Conservation (phyloP, 2,888 invertebrate species). For the Conchocele bisecta region DNA sequence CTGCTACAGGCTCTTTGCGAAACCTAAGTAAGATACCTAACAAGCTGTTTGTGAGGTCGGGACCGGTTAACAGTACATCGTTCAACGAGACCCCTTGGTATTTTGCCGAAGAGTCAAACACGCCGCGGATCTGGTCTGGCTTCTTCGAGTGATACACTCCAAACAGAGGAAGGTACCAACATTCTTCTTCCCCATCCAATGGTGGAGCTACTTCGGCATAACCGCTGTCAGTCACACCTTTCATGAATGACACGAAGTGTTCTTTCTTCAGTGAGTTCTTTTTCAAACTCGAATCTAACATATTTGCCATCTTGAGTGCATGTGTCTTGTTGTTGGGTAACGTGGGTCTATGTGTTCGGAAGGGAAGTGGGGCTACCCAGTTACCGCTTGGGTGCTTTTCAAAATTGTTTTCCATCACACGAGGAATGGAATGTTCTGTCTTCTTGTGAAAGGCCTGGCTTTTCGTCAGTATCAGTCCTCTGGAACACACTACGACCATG, state of each 20-base stretch:
- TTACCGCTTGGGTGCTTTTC: no score
- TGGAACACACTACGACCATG: no score
- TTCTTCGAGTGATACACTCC: slow-evolving; percentile 29
- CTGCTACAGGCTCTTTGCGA: slow-evolving; percentile 31
- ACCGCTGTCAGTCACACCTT: slow-evolving; percentile 28
- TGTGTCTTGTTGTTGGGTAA: no score
- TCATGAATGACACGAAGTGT: slow-evolving; percentile 57
- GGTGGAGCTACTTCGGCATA: slow-evolving; percentile 57
- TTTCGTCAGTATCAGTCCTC: no score
- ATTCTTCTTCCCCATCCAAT: slow-evolving; percentile 16
- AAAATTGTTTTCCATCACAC: no score
- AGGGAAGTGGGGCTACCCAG: no score
- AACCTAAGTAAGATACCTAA: slow-evolving; percentile 40
- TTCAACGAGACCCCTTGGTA: slow-evolving; percentile 12
- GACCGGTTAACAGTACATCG: slow-evolving; percentile 12
- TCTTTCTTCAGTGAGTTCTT: slow-evolving; percentile 33
- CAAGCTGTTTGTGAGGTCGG: slow-evolving; percentile 24
- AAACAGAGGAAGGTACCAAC: slow-evolving; percentile 26
- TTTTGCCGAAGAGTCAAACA: slow-evolving; percentile 25
- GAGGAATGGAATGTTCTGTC: no score
- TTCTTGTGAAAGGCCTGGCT: no score
- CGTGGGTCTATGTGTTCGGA: no score
- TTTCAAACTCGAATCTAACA: slow-evolving; percentile 36
- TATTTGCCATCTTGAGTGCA: no score
- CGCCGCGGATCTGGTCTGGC: slow-evolving; percentile 18